Base-by-base conservation (phyloP, 2,113 vertebrate genomes). In the Chaenogobius annularis region DNA sequence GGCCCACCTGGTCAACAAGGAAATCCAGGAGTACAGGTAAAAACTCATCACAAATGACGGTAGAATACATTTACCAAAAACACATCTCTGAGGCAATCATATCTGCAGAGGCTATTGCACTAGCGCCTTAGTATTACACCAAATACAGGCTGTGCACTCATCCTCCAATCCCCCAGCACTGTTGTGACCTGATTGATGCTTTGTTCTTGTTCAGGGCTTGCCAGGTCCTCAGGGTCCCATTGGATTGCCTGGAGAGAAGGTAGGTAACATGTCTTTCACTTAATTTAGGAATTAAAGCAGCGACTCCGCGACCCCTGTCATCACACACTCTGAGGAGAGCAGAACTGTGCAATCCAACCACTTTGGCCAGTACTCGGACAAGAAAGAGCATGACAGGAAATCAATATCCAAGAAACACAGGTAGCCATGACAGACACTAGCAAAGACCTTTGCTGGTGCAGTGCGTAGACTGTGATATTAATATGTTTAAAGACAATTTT, bases 1-100 rank as follows among this genome's bases (percentile, higher is more conserved):
- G 96, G 96, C 0, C 92, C 96, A 10, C 90, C 92, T 0, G 96
- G 96, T 64, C 96, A 98, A 75, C 96, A 97, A 75, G 96, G 96
- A 58, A 96, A 94, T 75, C 95, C 96, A 0, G 96, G 96, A 37
- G 80, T 87, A 1, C 95, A 97, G 93, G 96, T 98, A 89, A 12
- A 43, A 15, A 20, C 6, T 9, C 13, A 10, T 44, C 10, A 44
- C 7, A 63, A 40, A 11, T 40, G 5, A 40, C 0, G 1, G 7
- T 40, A 11, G 7, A 11, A 14, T 15, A n/a, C 15, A 31, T 12
- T 12, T 31, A 31, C 26, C 26, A 31, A 31, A 4, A 31, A 31
- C 4, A 23, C 10, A 13, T 46, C 44, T 12, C 37, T 23, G 20
- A 20, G 20, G 20, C 7, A 11, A 58, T 58, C 20, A 22, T 58